Base-by-base conservation (phyloP, 2,113 vertebrate genomes). In the Albula goreensis region DNA sequence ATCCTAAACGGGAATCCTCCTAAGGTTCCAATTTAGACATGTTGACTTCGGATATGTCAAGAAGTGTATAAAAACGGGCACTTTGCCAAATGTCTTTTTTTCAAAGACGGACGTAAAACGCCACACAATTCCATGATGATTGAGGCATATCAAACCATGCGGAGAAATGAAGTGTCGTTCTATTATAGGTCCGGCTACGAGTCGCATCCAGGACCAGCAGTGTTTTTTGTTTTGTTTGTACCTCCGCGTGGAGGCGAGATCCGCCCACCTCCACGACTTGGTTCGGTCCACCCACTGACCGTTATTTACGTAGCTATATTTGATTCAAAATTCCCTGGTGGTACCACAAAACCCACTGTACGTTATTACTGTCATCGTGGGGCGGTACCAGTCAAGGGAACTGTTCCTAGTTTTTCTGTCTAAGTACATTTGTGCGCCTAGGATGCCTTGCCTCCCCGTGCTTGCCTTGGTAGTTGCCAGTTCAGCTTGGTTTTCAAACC, bases 171-270 rank as follows among this genome's bases (percentile, higher is more conserved):
- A 12, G 53, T 6, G 53, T 9, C 7, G 7, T 74, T 10, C 19
- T 31, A 25, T 74, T 74, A 8, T 25, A 22, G 22, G 25, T 10
- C 2, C 70, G 22, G n/a, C n/a, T 8, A 19, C 8, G 0, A 74
- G 70, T 41, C 31, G 31, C 31, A 41, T 41, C 31, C 70, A 70
- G 63, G 31, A 74, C 22, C 15, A 60, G 17, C 4, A 25, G 70
- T 74, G 17, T 19, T n/a, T 74, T 74, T 31, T 56, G 53, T 56
- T 74, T 74, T 74, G 70, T 31, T 74, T 74, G n/a, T 74, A n/a
- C 70, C 70, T 74, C 70, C 70, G 70, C 70, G 70, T 74, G 70
- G 70, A 74, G n/a, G 70, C n/a, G 22, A 31, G 70, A 74, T 25
- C 70, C 70, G n/a, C 70, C 70, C 70, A 74, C 70, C 70, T 25